Conservation (phyloP, 64 coral and sea anemone species). For the Porites lutea region DNA sequence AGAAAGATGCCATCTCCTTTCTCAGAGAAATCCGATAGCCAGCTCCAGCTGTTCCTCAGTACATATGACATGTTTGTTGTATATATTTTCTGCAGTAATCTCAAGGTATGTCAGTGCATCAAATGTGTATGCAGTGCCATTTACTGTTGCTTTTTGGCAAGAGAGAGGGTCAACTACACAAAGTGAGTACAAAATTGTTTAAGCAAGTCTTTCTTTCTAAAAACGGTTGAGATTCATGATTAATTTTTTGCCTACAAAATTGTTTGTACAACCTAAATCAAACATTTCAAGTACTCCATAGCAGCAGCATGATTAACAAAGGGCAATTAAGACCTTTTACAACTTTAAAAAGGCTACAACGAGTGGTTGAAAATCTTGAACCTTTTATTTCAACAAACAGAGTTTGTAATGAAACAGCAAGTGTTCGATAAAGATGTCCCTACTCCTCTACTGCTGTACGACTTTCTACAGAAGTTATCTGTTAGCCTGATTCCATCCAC, state of each 20-base stretch:
- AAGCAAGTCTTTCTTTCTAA: too few species aligned
- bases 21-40: too few species aligned
- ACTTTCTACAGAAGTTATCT: constrained; percentile 29
- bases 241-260: too few species aligned
- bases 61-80: background rate
- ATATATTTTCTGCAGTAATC: constrained; percentile 46
- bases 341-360: background rate
- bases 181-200: background rate
- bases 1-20: too few species aligned
- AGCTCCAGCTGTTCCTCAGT: too few species aligned
- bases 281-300: too few species aligned
- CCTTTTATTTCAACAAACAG: constrained; percentile 16
- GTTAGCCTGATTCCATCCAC: background rate
- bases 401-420: constrained; percentile 54
- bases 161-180: constrained; percentile 34
- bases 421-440: constrained; percentile 52
- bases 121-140: constrained; percentile 52
- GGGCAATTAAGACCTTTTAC: background rate
- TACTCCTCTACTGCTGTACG: constrained; percentile 31
- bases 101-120: constrained; percentile 69
- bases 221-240: too few species aligned
- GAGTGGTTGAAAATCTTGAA: background rate
- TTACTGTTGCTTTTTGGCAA: constrained; percentile 77
- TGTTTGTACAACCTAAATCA: too few species aligned
- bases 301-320: too few species aligned